Conservation (phyloP, 2,797 vertebrate species). For the Cuculus canorus region DNA sequence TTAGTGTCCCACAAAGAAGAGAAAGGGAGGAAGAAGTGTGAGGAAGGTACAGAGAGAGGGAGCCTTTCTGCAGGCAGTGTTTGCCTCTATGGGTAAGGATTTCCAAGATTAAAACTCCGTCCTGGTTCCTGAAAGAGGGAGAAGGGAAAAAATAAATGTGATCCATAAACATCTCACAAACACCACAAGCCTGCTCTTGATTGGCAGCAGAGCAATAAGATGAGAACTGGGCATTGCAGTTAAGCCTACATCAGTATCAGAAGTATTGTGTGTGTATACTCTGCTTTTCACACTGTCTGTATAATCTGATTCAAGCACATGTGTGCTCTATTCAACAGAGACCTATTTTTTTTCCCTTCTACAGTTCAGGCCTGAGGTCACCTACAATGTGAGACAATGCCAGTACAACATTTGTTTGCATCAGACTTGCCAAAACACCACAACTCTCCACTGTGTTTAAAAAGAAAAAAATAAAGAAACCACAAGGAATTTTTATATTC, state of each 20-base stretch:
- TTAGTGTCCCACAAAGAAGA: slow-evolving; percentile 18
- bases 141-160: not conserved
- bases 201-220: not conserved
- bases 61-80: not conserved
- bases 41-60: not conserved
- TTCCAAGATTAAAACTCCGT: slow-evolving; percentile 30
- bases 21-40: not conserved
- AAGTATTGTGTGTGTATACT: not conserved
- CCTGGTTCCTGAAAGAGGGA: not conserved
- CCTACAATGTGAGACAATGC: slow-evolving; percentile 49
- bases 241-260: not conserved
- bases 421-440: slow-evolving; percentile 64
- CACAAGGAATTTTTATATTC: slow-evolving; percentile 79
- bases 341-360: slow-evolving; percentile 49
- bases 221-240: not conserved
- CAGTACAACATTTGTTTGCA: slow-evolving; percentile 55
- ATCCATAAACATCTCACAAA: slow-evolving; percentile 43
- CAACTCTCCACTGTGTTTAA: slow-evolving; percentile 35
- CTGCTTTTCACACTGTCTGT: slow-evolving; percentile 46
- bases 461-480: slow-evolving; percentile 39
- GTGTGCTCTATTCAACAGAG: slow-evolving; percentile 56
- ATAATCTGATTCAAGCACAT: slow-evolving; percentile 49
- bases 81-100: slow-evolving; percentile 2
- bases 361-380: slow-evolving; percentile 60
- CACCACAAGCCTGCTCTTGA: not conserved